Percentiles rank a stretch among this genome's conserved stretches.
Evolutionary conservation across 2,797 vertebrate species (phyloP).

Genomic region (Danio kyathit): DNA sequence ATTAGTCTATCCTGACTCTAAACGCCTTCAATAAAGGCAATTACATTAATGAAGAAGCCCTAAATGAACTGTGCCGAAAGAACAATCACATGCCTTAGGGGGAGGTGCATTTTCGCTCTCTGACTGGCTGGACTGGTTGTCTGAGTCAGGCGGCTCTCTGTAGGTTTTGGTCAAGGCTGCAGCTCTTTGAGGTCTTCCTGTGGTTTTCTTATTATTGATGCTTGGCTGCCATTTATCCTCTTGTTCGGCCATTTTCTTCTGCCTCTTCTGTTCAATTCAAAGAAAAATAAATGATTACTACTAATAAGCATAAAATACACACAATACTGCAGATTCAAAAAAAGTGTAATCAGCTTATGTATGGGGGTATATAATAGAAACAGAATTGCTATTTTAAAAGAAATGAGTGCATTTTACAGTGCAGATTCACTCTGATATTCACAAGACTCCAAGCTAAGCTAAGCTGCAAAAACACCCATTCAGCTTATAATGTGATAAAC

Average conservation of each 20-base stretch:
- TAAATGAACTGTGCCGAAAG: background rate
- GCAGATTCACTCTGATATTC: background rate
- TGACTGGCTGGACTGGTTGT: constrained; percentile 72
- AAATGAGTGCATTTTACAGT: background rate
- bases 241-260: constrained; percentile 49
- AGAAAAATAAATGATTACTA: background rate
- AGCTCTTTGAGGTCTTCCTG: constrained; percentile 74
- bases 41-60: background rate
- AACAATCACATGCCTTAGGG: constrained; percentile 64
- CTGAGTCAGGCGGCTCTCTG: constrained; percentile 81
- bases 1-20: background rate
- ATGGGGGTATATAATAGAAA: background rate
- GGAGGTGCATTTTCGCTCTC: constrained; percentile 62
- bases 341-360: background rate
- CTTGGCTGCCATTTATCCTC: constrained; percentile 47
- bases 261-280: constrained; percentile 50
- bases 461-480: background rate
- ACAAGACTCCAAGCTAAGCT: background rate
- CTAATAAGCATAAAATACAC: background rate
- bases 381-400: background rate
- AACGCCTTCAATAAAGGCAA: background rate
- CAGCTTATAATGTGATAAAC: background rate
- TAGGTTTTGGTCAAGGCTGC: constrained; percentile 76
- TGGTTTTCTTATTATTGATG: constrained; percentile 28
- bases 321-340: background rate